Base-by-base conservation (phyloP, 2,797 vertebrate species). In the Gallinago stenura region DNA sequence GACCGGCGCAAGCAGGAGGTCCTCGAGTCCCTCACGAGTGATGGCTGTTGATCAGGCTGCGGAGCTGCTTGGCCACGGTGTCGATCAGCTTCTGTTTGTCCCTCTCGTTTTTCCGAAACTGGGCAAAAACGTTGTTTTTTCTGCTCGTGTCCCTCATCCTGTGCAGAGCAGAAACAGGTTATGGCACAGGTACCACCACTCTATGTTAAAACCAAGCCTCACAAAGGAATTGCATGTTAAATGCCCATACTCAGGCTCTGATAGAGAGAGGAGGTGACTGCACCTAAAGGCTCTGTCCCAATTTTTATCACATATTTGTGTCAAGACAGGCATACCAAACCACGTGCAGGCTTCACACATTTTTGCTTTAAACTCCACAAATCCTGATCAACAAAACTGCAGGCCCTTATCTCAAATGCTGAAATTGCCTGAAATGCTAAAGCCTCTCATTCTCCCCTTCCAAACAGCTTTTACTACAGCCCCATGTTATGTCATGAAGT, bases 61-160 rank as follows among this genome's bases (percentile, higher is more conserved):
- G 98, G 28, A 99, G 98, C 97, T 99, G 99, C 86, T 99, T 99
- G 97, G 99, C 98, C 97, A 99, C 98, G 4, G 99, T 97, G 95
- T 99, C 99, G 25, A 99, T 99, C 92, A 99, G 97, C 86, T 99
- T 99, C 98, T 99, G 99, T 71, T 99, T 98, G 98, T 99, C 99
- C 39, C 99, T 87, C 95, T 99, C 99, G 4, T 99, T 99, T 93
- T 99, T 99, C 95, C 99, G 98, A 96, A 99, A 99, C 94, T 99
- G 99, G 53, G 99, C 98, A 50, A 99, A 99, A 97, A 99, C 98
- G 73, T 98, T 99, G 98, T 99, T 99, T 97, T 99, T 99, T 83
- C 99, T 98, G 97, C 99, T 99, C 6, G 98, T 98, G 98, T 99
- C 99, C 89, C 98, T 98, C 99, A 99, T 99, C 98, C 99, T 99